phyloP scores from a whole-genome alignment of 2,888 invertebrate genomes.

The Volucella bombylans region DNA sequence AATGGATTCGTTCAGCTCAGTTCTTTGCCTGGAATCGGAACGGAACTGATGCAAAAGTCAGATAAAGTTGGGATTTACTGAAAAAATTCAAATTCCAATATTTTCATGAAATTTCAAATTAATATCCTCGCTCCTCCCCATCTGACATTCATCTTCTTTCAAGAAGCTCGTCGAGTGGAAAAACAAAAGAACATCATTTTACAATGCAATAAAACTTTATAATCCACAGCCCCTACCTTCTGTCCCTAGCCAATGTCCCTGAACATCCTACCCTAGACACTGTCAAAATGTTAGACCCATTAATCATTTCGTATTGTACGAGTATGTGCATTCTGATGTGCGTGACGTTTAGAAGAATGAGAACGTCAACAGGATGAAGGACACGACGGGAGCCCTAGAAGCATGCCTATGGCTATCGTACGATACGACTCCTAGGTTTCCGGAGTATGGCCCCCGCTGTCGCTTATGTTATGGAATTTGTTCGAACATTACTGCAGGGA shows the following conservation, averaged over 20 bases:
- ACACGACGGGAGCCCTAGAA: neutral
- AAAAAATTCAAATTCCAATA: slow-evolving; percentile 33
- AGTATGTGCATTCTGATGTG: slow-evolving; percentile 47
- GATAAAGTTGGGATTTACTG: neutral
- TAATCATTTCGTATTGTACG: slow-evolving; percentile 66
- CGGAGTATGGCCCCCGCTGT: neutral
- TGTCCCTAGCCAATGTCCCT: neutral
- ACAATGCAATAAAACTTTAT: slow-evolving; percentile 53
- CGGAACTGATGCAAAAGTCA: neutral
- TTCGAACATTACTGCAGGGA: slow-evolving; percentile 58
- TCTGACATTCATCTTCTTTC: slow-evolving; percentile 31
- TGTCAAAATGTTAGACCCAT: slow-evolving; percentile 64
- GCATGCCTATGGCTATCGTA: too few species aligned
- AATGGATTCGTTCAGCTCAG: neutral
- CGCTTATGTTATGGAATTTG: slow-evolving; percentile 45
- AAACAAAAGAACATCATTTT: slow-evolving; percentile 24
- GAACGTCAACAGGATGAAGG: slow-evolving; percentile 11
- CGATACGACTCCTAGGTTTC: too few species aligned
- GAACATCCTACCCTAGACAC: neutral
- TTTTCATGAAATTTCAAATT: slow-evolving; percentile 55
- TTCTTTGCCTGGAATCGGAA: neutral
- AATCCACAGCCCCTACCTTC: slow-evolving; percentile 8
- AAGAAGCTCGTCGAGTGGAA: slow-evolving; percentile 22
- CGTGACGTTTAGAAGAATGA: slow-evolving; percentile 41
- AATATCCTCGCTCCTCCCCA: neutral